Evolutionary conservation across 2,888 invertebrate genomes (phyloP), one percentile per base, ranked within the genome.

Genomic region (Protonemura montana): DNA sequence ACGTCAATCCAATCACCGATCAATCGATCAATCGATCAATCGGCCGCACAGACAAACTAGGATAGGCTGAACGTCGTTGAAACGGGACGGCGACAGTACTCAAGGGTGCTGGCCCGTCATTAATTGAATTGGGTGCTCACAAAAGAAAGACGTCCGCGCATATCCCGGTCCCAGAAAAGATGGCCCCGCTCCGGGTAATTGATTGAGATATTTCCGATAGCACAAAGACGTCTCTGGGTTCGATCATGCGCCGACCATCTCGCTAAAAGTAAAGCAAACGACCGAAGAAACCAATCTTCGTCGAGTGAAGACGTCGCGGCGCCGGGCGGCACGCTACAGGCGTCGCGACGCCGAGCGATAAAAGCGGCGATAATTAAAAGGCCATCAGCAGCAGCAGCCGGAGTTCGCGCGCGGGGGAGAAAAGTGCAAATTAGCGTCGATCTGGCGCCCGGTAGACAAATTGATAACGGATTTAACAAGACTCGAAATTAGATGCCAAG

Each of bases 81-180:
- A 41, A 7, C 41, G 6, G 41, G 6, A 5, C 41, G 41, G 13
- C 41, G 6, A 13, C 5, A 5, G 41, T 13, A 41, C 41, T 41
- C n/a, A n/a, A n/a, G n/a, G n/a, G n/a, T n/a, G 59, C 59, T 10
- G 25, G 28, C 26, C 10, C 28, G 16, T 6, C 28, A 78, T 78
- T 78, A 78, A 78, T 78, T 78, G 78, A 78, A 78, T 78, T 78
- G 78, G 78, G 28, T 25, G 78, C 6, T 5, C 26, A 78, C 78
- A 78, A 78, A 78, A 78, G 78, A 28, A 78, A 78, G 78, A 78
- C 0, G 16, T 5, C 6, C 78, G 78, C 28, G 1, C 78, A 27
- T 26, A 26, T 27, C 27, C 7, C 78, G 21, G 13, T 1, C 59
- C 1, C 13, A 59, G 7, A 59, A 59, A 59, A 78, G 78, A 27